These are phyloP conservation scores for Progne subis DNA, from an alignment of 2,113 vertebrate genomes.

Conservation along the genomic window DNA sequence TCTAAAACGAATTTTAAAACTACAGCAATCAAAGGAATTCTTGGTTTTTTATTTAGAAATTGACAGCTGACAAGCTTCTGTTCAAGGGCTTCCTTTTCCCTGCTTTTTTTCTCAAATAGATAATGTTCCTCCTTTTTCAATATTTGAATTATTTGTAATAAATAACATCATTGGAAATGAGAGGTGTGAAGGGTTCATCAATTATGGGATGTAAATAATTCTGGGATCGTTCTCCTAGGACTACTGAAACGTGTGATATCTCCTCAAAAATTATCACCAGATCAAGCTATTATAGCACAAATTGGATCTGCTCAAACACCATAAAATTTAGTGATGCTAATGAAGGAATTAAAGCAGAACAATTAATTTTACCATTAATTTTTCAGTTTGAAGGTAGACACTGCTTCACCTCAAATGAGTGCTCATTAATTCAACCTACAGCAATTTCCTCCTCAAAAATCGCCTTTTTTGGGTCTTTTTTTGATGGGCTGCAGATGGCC, in stretches of 20 bases:
- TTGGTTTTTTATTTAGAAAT: background rate
- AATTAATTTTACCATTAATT: background rate
- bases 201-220: background rate
- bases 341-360: background rate
- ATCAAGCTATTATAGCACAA: background rate
- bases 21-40: background rate
- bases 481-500: background rate
- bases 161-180: background rate
- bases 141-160: background rate
- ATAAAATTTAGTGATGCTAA: background rate
- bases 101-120: background rate
- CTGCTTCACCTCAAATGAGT: background rate
- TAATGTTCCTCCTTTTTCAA: background rate
- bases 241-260: accelerated
- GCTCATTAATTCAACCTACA: background rate
- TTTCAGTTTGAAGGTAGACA: background rate
- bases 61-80: background rate
- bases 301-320: background rate
- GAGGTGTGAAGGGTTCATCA: background rate
- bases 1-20: background rate
- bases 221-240: background rate
- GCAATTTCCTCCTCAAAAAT: background rate
- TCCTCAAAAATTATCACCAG: background rate
- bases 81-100: background rate
- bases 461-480: background rate